These are phyloP conservation scores for Mixornis gularis DNA, from an alignment of 2,113 vertebrate species.

Conservation along the genomic window DNA sequence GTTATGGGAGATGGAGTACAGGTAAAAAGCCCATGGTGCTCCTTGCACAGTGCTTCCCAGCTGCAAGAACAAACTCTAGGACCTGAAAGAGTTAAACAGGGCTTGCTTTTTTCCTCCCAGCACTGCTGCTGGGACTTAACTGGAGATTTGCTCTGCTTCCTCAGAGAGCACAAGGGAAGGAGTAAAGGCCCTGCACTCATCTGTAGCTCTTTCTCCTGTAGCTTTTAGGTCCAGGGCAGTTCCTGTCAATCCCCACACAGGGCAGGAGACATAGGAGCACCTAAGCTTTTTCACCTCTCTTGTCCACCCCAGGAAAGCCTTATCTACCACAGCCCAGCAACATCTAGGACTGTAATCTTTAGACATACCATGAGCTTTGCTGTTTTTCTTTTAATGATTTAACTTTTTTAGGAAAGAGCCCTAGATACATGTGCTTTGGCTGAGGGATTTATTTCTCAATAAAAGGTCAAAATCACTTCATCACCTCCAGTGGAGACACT, in stretches of 20 bases:
- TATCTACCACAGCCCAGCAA: background rate
- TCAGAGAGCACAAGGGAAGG: background rate
- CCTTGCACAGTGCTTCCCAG: background rate
- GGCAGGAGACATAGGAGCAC: background rate
- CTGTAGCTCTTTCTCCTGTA: background rate
- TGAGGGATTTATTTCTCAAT: background rate
- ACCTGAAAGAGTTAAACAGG: background rate
- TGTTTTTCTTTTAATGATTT: background rate
- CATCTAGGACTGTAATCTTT: background rate
- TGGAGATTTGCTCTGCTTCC: background rate
- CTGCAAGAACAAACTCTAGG: background rate
- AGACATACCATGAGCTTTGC: background rate
- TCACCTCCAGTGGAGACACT: background rate
- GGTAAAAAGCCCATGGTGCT: background rate
- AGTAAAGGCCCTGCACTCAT: background rate
- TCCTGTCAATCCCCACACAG: background rate
- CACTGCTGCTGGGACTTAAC: background rate
- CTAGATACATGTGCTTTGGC: background rate
- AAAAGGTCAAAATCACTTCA: background rate
- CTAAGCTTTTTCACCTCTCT: background rate
- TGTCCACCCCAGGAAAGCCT: background rate
- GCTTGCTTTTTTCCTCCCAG: background rate
- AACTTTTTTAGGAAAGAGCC: background rate
- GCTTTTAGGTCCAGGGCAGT: background rate
- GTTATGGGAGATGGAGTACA: rapidly evolving